A percentile compares a stretch with the other conserved stretches of the same genome.
Evolutionary conservation across 2,797 vertebrate genomes (phyloP).

Genomic region (Simalia tracyae): DNA sequence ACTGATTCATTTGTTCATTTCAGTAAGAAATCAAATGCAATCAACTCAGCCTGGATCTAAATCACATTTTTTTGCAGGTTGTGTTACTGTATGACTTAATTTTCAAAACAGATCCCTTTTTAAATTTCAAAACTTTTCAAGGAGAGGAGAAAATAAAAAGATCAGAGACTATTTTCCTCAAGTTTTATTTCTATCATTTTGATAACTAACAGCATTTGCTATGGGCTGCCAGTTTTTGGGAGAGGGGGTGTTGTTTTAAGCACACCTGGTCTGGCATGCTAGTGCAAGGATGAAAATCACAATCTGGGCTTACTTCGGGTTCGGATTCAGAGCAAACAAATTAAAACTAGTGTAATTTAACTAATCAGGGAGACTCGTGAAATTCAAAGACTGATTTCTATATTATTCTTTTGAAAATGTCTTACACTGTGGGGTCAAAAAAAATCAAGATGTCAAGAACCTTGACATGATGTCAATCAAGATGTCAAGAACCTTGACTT

Average conservation of each 20-base stretch:
- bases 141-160: not conserved
- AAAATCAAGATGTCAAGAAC: not conserved
- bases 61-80: too few species aligned
- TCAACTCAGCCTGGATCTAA: too few species aligned
- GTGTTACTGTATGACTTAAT: too few species aligned
- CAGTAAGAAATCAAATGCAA: too few species aligned
- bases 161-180: not conserved
- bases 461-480: not conserved
- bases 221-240: not conserved
- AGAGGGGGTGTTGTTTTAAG: not conserved
- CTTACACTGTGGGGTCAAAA: not conserved
- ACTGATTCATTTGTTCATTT: not conserved
- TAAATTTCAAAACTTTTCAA: too few species aligned
- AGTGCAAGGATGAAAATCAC: not conserved
- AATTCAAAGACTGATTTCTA: not conserved
- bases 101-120: too few species aligned
- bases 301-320: not conserved
- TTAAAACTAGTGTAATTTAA: not conserved
- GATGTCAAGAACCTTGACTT: not conserved
- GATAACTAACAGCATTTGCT: not conserved
- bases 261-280: not conserved
- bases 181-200: not conserved
- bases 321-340: not conserved
- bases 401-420: not conserved
- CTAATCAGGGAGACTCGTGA: not conserved